These are phyloP conservation scores for Incurvaria masculella DNA, from an alignment of 2,888 invertebrate species.

Conservation along the genomic window DNA sequence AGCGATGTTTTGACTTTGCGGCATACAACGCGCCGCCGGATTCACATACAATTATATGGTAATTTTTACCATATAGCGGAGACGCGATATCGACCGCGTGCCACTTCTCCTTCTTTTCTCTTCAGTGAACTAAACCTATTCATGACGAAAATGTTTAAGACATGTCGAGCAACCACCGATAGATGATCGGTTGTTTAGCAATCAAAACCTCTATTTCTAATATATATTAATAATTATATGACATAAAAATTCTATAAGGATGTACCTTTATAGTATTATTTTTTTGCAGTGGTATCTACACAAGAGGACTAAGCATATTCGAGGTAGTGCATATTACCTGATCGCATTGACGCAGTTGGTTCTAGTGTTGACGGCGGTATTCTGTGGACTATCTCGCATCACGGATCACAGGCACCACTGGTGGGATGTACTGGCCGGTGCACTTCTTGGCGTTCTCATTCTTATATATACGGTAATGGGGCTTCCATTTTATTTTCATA, in stretches of 20 bases:
- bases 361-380: constrained; percentile 47
- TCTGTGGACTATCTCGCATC: constrained; percentile 63
- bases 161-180: no score
- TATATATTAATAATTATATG: background rate
- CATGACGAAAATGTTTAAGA: no score
- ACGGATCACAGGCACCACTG: constrained; percentile 72
- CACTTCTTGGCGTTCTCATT: constrained; percentile 49
- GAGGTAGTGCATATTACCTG: constrained; percentile 21
- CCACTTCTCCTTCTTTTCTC: no score
- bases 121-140: no score
- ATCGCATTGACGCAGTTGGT: constrained; percentile 53
- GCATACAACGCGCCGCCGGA: no score
- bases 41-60: no score
- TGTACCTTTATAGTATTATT: no score
- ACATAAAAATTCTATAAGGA: no score
- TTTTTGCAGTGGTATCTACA: constrained; percentile 62
- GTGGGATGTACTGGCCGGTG: constrained; percentile 73
- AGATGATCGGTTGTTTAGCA: background rate
- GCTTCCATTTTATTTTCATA: no score
- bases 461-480: constrained; percentile 57
- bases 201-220: background rate
- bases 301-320: constrained; percentile 22
- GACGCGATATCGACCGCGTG: no score
- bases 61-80: no score
- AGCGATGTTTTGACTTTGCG: no score